Evolutionary conservation across 1,140 invertebrate species (phyloP).

Genomic region (Macrobrachium rosenbergii): DNA sequence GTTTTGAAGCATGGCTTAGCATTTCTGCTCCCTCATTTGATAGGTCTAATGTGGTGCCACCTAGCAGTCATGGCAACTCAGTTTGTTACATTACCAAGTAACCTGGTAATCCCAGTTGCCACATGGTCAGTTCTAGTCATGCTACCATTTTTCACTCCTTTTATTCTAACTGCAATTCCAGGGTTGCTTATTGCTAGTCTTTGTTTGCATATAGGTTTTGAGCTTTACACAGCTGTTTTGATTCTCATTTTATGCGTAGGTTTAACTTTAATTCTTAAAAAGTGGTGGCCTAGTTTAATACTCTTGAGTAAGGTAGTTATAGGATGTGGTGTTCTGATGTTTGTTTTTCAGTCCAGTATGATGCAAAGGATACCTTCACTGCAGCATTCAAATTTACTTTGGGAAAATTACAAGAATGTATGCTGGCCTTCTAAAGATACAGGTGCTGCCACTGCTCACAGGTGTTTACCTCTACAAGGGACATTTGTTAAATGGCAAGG

Average conservation of each 20-base stretch:
- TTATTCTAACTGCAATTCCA: slow-evolving; percentile 13
- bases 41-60: slow-evolving; percentile 40
- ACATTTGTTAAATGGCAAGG: slow-evolving; percentile 54
- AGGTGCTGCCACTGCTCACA: slow-evolving; percentile 31
- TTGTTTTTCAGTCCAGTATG: slow-evolving; percentile 16
- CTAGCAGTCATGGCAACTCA: slow-evolving; percentile 27
- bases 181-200: slow-evolving; percentile 21
- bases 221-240: background rate
- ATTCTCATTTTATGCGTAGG: slow-evolving; percentile 2
- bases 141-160: background rate
- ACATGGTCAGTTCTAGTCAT: slow-evolving; percentile 31
- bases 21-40: slow-evolving; percentile 26
- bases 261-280: background rate
- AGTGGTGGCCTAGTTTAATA: slow-evolving; percentile 40
- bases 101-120: slow-evolving; percentile 33
- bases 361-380: background rate
- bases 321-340: slow-evolving; percentile 1
- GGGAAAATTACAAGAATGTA: slow-evolving; percentile 57
- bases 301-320: slow-evolving; percentile 25
- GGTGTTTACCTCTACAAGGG: slow-evolving; percentile 48
- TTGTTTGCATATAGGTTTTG: background rate
- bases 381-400: slow-evolving; percentile 28
- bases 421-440: slow-evolving; percentile 46
- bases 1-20: background rate
- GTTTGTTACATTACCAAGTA: background rate